phyloP scores from a whole-genome alignment of 30 jellyfish, hydroid and myxozoan species.

The Haliclystus octoradiatus region DNA sequence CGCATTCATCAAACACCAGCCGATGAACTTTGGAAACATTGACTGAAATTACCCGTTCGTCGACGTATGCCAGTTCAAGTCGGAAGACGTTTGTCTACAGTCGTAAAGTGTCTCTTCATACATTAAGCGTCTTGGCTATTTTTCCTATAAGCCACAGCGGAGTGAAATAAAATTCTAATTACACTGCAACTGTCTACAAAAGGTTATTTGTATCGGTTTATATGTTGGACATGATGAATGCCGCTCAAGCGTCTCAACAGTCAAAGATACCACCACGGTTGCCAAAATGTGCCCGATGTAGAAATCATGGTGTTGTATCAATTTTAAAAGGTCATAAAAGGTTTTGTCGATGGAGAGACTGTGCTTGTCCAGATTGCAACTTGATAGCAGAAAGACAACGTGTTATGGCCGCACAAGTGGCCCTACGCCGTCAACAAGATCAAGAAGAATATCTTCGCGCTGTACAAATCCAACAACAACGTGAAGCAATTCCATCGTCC shows the following conservation, averaged over 20 bases:
- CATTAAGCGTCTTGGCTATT: no score
- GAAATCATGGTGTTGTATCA: conserved; percentile 98
- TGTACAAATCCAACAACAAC: conserved; percentile 68
- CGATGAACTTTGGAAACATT: not conserved
- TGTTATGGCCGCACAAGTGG: conserved; percentile 99
- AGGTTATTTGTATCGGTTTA: no score
- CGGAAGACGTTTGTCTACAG: no score
- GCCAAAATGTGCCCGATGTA: conserved; percentile 83
- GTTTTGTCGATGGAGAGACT: conserved; percentile 97
- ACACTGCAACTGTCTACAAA: no score
- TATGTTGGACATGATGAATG: conserved; percentile 6
- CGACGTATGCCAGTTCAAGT: no score
- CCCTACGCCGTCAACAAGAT: conserved; percentile 95
- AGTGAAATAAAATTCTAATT: no score
- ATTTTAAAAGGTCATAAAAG: conserved; percentile 95
- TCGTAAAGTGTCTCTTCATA: no score
- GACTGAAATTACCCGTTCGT: not conserved
- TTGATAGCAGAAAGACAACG: conserved; percentile 98
- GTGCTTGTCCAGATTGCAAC: conserved; percentile 96
- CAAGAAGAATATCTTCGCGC: conserved; percentile 93
- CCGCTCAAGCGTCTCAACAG: conserved; percentile 47
- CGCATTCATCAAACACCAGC: conserved; percentile 2
- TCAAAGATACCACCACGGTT: conserved; percentile 93
- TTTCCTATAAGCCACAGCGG: no score
- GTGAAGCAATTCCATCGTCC: not conserved